Conservation (phyloP, 2,888 invertebrate genomes). For the Ceratothoa steindachneri region DNA sequence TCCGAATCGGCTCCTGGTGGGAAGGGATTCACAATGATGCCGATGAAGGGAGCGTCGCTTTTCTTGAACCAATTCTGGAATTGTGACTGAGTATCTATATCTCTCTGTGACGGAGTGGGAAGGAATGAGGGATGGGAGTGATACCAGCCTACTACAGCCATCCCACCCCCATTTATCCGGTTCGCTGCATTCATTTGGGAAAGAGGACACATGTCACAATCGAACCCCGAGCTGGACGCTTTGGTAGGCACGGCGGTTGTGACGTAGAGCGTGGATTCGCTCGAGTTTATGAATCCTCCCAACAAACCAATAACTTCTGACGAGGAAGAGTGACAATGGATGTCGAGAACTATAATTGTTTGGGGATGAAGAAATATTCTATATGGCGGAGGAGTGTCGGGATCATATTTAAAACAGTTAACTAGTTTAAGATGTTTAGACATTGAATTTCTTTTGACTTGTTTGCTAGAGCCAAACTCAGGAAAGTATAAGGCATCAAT, state of each 20-base stretch:
- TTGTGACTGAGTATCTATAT: slow-evolving; percentile 64
- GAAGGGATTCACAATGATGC: slow-evolving; percentile 65
- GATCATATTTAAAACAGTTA: slow-evolving; percentile 61
- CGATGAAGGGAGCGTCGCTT: slow-evolving; percentile 61
- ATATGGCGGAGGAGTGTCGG: slow-evolving; percentile 64
- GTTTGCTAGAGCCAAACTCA: slow-evolving; percentile 51
- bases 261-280: slow-evolving; percentile 54
- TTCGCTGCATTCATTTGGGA: slow-evolving; percentile 64
- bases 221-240: slow-evolving; percentile 64
- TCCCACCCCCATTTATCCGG: slow-evolving; percentile 56
- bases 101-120: slow-evolving; percentile 66
- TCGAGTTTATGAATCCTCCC: slow-evolving; percentile 59
- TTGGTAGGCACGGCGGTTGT: slow-evolving; percentile 62
- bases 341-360: slow-evolving; percentile 64
- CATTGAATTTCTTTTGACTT: slow-evolving; percentile 22
- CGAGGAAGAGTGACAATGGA: slow-evolving; percentile 66
- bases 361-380: slow-evolving; percentile 60
- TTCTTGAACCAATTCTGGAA: slow-evolving; percentile 60
- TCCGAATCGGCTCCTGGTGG: slow-evolving; percentile 57
- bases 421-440: slow-evolving; percentile 58
- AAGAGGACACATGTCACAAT: slow-evolving; percentile 74
- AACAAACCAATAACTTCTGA: slow-evolving; percentile 72
- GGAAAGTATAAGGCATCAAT: slow-evolving; percentile 55
- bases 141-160: slow-evolving; percentile 67
- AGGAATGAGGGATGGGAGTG: slow-evolving; percentile 72